Percentiles rank a stretch among this genome's conserved stretches.
These are phyloP conservation scores for Anagyrus pseudococci DNA, from an alignment of 2,888 invertebrate genomes.

Conservation along the genomic window DNA sequence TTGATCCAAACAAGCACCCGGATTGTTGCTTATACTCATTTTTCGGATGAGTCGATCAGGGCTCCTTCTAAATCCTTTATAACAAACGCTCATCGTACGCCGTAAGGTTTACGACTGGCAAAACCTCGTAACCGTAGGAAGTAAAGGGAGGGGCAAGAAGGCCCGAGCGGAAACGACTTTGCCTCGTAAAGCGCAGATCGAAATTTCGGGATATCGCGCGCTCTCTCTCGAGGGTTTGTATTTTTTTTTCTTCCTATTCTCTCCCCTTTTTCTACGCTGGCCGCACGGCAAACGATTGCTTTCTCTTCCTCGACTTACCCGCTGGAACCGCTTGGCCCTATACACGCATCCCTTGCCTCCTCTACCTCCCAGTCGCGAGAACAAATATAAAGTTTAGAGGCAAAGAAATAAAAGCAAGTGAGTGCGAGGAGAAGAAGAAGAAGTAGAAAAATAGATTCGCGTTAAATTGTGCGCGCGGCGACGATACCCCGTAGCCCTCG, in stretches of 20 bases:
- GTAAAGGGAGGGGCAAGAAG: not conserved
- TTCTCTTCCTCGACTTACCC: not conserved
- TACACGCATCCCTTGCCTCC: no score
- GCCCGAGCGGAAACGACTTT: conserved; percentile 7
- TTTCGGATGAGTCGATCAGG: conserved; percentile 32
- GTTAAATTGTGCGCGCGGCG: not conserved
- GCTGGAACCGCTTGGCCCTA: not conserved
- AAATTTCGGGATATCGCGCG: conserved; percentile 34
- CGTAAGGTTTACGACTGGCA: conserved; percentile 22
- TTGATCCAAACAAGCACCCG: no score
- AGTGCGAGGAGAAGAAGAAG: not conserved
- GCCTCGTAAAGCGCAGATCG: conserved; percentile 37
- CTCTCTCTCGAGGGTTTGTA: not conserved
- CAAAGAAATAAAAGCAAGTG: not conserved
- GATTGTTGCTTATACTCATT: not conserved
- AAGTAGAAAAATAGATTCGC: not conserved
- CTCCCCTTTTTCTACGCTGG: conserved; percentile 6
- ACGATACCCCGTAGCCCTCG: no score
- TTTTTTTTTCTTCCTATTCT: no score
- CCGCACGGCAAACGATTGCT: conserved; percentile 11
- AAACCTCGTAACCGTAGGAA: conserved; percentile 28
- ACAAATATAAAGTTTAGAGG: conserved; percentile 2
- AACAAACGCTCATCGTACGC: conserved; percentile 19
- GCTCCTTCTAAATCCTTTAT: conserved; percentile 30
- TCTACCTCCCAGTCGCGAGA: not conserved